These are phyloP conservation scores for Melieria picta DNA, from an alignment of 2,888 invertebrate genomes.

Conservation along the genomic window DNA sequence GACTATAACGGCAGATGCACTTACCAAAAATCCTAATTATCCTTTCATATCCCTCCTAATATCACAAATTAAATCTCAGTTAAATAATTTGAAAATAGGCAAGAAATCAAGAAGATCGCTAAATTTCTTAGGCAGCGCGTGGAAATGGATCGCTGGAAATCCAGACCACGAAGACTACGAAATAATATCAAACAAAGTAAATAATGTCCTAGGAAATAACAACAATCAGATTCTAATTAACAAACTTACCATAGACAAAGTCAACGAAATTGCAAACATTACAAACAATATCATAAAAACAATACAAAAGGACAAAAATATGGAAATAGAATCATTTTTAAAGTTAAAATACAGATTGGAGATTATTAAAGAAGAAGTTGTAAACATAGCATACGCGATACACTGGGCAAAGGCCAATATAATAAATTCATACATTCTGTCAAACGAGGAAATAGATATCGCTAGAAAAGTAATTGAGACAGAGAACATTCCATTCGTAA, in stretches of 20 bases:
- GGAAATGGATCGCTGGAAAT: slow-evolving; percentile 5
- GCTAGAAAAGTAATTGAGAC: slow-evolving; percentile 30
- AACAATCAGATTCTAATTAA: slow-evolving; percentile 28
- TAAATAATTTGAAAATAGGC: neutral
- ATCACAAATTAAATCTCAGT: neutral
- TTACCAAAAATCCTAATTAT: slow-evolving; percentile 1
- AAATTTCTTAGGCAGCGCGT: neutral
- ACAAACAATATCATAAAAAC: slow-evolving; percentile 10
- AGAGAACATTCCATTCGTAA: slow-evolving; percentile 37
- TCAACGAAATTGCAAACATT: slow-evolving; percentile 16
- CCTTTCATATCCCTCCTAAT: slow-evolving; percentile 20
- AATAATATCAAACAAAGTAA: slow-evolving; percentile 1
- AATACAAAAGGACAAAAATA: slow-evolving; percentile 13
- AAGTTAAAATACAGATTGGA: no score
- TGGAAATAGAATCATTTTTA: neutral
- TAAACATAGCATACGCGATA: slow-evolving; percentile 28
- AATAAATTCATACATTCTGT: slow-evolving; percentile 36
- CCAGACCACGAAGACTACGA: slow-evolving; percentile 10
- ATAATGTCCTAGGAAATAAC: slow-evolving; percentile 2
- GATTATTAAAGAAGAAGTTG: no score
- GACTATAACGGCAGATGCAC: neutral
- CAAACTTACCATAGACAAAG: slow-evolving; percentile 28
- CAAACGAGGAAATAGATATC: slow-evolving; percentile 35
- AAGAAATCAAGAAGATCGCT: neutral
- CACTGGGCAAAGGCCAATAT: slow-evolving; percentile 37